phyloP scores from a whole-genome alignment of 2,113 vertebrate species.

The human (Homo sapiens) region GRCh38 chr3:139890501-139891000 shows the following conservation, averaged over 20 bases:
- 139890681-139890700: not conserved
- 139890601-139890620: conserved; percentile 5
- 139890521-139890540: not conserved
- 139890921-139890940: not conserved
- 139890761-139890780: not conserved
- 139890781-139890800: not conserved
- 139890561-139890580: not conserved
- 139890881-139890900: not conserved
- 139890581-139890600: not conserved
- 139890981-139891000: not conserved
- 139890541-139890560: conserved; percentile 24
- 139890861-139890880: not conserved
- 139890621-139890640: not conserved
- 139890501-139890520: not conserved
- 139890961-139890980: not conserved
- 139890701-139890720: not conserved
- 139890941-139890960: not conserved
- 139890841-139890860: not conserved
- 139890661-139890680: fast-evolving
- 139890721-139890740: not conserved
- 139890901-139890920: not conserved
- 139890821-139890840: not conserved
- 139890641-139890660: not conserved
- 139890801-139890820: conserved; percentile 10
- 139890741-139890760: not conserved